phyloP scores from a whole-genome alignment of 2,797 vertebrate species.

The Rhodeus uyekii region DNA sequence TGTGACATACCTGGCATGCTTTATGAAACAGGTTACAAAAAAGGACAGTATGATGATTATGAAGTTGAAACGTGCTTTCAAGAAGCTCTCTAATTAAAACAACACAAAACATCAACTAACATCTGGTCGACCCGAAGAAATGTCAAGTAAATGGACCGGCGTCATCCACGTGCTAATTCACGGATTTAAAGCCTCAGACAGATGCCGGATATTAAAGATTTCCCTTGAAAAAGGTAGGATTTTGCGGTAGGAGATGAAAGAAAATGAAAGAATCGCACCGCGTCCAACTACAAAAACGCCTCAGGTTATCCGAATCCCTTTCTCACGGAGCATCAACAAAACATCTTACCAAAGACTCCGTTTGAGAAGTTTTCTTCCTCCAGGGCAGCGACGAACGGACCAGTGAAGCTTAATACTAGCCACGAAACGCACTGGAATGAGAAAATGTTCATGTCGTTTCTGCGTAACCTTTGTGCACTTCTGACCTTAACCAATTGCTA shows the following conservation, averaged over 20 bases:
- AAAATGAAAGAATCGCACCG: neutral
- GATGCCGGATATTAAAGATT: neutral
- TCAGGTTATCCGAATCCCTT: neutral
- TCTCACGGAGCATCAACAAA: neutral
- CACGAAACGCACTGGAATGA: slow-evolving; percentile 61
- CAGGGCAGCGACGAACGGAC: slow-evolving; percentile 66
- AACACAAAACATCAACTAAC: neutral
- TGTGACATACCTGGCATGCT: neutral
- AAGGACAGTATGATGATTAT: neutral
- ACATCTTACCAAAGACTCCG: slow-evolving; percentile 73
- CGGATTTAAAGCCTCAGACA: neutral
- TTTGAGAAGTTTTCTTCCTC: slow-evolving; percentile 65
- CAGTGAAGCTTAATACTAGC: slow-evolving; percentile 66
- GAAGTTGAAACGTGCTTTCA: neutral
- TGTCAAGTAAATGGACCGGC: neutral
- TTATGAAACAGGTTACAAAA: neutral
- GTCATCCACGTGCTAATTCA: neutral
- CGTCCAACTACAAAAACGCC: neutral
- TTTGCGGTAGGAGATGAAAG: neutral
- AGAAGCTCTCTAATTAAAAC: neutral
- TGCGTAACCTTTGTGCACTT: neutral
- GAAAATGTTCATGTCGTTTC: slow-evolving; percentile 73
- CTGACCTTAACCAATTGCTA: neutral
- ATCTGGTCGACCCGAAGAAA: neutral
- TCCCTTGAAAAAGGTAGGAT: neutral